These are phyloP conservation scores for Ammodramus savannarum DNA, from an alignment of 2,113 vertebrate species.

Conservation along the genomic window DNA sequence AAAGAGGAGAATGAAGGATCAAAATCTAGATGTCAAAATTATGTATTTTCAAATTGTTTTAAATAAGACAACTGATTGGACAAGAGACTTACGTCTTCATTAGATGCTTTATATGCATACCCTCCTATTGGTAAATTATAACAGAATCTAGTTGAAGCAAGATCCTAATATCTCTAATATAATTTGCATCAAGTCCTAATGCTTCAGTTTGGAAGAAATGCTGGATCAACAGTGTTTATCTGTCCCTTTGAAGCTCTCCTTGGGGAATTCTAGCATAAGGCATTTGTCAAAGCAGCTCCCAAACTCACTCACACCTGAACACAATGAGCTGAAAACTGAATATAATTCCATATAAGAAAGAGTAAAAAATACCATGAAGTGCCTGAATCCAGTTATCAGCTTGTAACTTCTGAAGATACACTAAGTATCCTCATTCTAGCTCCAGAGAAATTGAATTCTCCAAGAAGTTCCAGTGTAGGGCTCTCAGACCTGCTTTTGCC, in stretches of 20 bases:
- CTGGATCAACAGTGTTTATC: background rate
- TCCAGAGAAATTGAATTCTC: background rate
- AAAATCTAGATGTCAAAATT: background rate
- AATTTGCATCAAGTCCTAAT: background rate
- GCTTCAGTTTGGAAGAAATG: background rate
- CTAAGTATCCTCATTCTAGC: background rate
- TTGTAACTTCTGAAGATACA: background rate
- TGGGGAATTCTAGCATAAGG: background rate
- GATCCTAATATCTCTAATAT: background rate
- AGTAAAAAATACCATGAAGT: background rate
- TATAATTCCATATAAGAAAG: background rate
- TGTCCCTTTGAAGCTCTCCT: background rate
- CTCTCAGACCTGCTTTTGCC: background rate
- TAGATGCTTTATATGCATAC: background rate
- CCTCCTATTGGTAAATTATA: background rate
- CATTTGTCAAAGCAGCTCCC: background rate
- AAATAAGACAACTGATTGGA: background rate
- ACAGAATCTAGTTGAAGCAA: background rate
- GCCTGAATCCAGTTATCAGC: background rate
- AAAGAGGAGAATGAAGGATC: background rate
- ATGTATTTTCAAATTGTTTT: background rate
- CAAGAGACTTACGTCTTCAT: background rate
- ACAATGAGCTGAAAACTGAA: background rate
- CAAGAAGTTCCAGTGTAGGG: accelerated
- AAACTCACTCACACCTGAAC: background rate